Conservation (phyloP, 1,140 invertebrate species). For the Plectus sambesii region DNA sequence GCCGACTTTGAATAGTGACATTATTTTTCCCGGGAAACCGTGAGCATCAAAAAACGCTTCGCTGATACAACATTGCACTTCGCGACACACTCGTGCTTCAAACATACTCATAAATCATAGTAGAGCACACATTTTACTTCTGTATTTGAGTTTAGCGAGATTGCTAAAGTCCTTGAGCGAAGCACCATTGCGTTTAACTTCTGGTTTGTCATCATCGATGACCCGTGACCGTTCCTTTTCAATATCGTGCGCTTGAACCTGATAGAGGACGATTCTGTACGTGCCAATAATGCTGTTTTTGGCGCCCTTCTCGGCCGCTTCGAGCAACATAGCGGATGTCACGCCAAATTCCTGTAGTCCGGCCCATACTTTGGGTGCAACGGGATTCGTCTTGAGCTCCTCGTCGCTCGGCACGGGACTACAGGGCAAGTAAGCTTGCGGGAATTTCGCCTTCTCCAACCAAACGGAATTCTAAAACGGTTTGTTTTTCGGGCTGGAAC, state of each 20-base stretch:
- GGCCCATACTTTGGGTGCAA: slow-evolving; percentile 33
- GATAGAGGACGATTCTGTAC: slow-evolving; percentile 40
- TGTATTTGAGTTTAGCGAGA: slow-evolving; percentile 23
- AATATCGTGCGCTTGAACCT: slow-evolving; percentile 29
- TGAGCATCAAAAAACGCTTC: too few species aligned
- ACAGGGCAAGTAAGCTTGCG: slow-evolving; percentile 36
- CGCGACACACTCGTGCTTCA: too few species aligned
- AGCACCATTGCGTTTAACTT: slow-evolving; percentile 3
- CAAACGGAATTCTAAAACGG: slow-evolving; percentile 35
- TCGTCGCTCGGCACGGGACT: slow-evolving; percentile 30
- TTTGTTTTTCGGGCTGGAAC: neutral
- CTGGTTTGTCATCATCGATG: slow-evolving; percentile 5
- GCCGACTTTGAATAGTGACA: too few species aligned
- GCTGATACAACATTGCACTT: too few species aligned
- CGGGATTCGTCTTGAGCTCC: slow-evolving; percentile 25
- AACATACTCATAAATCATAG: too few species aligned
- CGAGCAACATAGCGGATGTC: slow-evolving; percentile 34
- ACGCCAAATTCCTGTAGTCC: slow-evolving; percentile 35
- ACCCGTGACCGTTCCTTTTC: slow-evolving; percentile 37
- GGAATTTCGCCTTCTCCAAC: slow-evolving; percentile 37
- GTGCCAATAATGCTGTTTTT: slow-evolving; percentile 38
- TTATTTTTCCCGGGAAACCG: too few species aligned
- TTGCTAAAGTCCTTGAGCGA: slow-evolving; percentile 1
- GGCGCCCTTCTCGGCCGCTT: slow-evolving; percentile 34
- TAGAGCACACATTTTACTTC: slow-evolving; percentile 34